Evolutionary conservation across 2,888 invertebrate species (phyloP), one percentile per base, ranked within the genome.

Genomic region (Ptycholaimellus sp.): DNA sequence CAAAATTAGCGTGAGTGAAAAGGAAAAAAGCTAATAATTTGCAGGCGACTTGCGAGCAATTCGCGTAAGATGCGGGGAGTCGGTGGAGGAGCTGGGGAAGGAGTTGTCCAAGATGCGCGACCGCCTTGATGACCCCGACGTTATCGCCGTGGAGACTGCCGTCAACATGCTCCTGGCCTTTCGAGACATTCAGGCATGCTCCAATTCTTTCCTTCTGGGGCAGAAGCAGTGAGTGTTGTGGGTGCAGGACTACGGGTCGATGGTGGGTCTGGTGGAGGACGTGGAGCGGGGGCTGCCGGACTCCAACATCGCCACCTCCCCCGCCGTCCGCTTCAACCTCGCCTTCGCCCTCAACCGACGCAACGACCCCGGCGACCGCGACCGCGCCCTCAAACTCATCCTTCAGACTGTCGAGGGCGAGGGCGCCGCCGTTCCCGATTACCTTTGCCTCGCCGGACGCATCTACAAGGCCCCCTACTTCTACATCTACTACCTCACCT

Each of bases 311-410:
- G 72, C 80, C 22, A 77, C 78, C 54, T 81, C 82, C 42, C 76
- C 78, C 14, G 77, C 80, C 44, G 83, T 96, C 54, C 72, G 76
- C 59, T 81, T 79, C 60, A 69, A 83, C 49, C 90, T 87, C 61
- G 90, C 90, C 2, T 96, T 96, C 62, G 96, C 96, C 21, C 68
- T 96, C 46, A 96, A 93, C 63, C 70, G 90, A 46, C 71, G 93
- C 42, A 87, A 90, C 58, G 74, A 75, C 50, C 72, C 76, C 51
- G 90, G 90, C 0, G 96, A 99, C 60, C 68, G 93, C 36, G 85
- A 90, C 54, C 78, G 76, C 53, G 93, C 93, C 1, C 63, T 96
- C 23, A 70, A 73, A 54, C 83, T 87, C 0, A 87, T 93, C 44
- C 72, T 78, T 21, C 76, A 78, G 49, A 60, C 63, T 39, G 65